phyloP scores from a whole-genome alignment of 30 jellyfish, hydroid and myxozoan genomes.

The Turritopsis dohrnii region DNA sequence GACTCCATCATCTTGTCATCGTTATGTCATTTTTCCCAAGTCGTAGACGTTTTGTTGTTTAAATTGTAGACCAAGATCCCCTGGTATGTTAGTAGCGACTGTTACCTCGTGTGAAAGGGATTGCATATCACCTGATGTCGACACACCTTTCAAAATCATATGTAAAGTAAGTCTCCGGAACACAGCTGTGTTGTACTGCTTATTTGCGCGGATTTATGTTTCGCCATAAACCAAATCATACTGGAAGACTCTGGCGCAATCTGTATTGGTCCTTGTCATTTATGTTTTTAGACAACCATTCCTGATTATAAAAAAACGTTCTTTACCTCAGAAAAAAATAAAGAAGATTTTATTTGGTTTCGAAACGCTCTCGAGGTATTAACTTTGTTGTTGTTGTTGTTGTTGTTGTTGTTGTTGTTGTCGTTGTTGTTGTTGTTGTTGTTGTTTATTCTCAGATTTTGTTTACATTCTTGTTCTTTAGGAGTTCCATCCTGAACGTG shows the following conservation, averaged over 20 bases:
- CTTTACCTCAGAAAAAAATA: conserved; percentile 47
- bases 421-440: no score
- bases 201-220: no score
- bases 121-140: not conserved
- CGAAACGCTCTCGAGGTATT: conserved; percentile 76
- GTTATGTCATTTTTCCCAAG: no score
- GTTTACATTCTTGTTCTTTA: no score
- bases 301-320: conserved; percentile 50
- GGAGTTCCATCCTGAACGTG: conserved; percentile 35
- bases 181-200: no score
- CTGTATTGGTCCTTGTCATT: not conserved
- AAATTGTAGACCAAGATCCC: conserved; percentile 46
- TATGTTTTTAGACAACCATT: conserved; percentile 58
- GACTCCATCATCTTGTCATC: not conserved
- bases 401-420: no score
- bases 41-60: no score
- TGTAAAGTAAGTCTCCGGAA: conserved; percentile 31
- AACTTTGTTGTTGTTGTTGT: not conserved
- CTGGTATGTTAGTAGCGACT: conserved; percentile 49
- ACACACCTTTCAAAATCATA: conserved; percentile 20
- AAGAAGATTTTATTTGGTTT: conserved; percentile 79
- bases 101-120: conserved; percentile 61
- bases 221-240: no score
- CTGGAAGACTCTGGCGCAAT: no score
- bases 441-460: no score